Evolutionary conservation across 2,113 vertebrate species (phyloP), one percentile per base, ranked within the genome.

Genomic region (Pteropus alecto): DNA sequence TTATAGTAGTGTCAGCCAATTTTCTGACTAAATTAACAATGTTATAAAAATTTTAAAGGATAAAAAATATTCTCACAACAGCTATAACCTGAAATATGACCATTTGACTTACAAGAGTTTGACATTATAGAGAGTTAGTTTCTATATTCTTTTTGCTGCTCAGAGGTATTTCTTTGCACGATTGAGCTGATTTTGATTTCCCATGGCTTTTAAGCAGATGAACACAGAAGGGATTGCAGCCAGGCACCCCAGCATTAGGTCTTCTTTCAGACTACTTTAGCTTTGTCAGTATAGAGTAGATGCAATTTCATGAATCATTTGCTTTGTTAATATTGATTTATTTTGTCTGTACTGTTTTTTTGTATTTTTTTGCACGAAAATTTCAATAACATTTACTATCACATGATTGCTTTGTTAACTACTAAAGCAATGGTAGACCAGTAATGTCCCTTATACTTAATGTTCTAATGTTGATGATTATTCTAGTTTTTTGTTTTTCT

Each of bases 321-420:
- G 43, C 63, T 90, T 82, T 68, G 58, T 63, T 94, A 70, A 73
- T 85, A 81, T 73, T 88, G 79, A 94, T 90, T 83, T 95, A 81
- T 71, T 88, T 95, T 82, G 7, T 74, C 33, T 81, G 5, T 21
- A 48, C 33, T 76, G 2, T 82, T 88, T 24, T 51, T 94, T 77
- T 56, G 15, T 41, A 65, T 65, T 74, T 51, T 56, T 41, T 91
- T 77, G 41, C 41, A 83, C 94, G 84, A 43, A 48, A 67, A 6
- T 90, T 89, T 95, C n/a, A 92, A 48, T 92, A 90, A 38, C 14
- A 63, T 83, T 54, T 51, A 81, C 71, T 70, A 35, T 78, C 74
- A 74, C 12, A 54, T 56, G 68, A 67, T 83, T 79, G 21, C 16
- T 94, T 65, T 88, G 18, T 92, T 95, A 83, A 86, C 30, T 73